These are phyloP conservation scores for Ibidorhyncha struthersii DNA, from an alignment of 2,113 vertebrate genomes.

Conservation along the genomic window DNA sequence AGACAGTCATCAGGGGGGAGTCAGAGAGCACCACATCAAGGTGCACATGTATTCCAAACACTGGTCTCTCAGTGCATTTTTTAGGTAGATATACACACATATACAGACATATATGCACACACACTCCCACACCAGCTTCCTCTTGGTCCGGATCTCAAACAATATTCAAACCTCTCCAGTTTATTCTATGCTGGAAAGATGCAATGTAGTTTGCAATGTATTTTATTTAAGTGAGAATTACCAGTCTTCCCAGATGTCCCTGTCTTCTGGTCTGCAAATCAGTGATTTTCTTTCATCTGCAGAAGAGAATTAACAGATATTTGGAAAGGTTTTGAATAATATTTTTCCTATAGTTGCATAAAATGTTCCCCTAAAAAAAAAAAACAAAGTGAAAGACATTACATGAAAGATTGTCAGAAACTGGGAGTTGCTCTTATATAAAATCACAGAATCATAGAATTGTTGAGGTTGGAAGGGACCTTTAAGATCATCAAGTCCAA, in stretches of 20 bases:
- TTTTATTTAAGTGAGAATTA: background rate
- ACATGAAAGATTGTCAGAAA: background rate
- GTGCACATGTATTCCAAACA: background rate
- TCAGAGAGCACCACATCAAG: background rate
- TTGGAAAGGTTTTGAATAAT: background rate
- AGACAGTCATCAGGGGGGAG: background rate
- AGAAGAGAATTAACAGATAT: background rate
- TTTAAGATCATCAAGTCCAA: no score
- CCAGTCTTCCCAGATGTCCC: background rate
- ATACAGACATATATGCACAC: background rate
- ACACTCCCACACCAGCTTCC: background rate
- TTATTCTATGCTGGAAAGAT: background rate
- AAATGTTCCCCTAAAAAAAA: background rate
- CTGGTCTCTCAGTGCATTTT: accelerated
- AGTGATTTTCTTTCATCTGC: background rate
- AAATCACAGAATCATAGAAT: no score
- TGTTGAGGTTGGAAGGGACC: no score
- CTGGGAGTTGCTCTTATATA: background rate
- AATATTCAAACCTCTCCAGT: background rate
- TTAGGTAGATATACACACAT: background rate
- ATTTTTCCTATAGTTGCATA: background rate
- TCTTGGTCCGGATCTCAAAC: background rate
- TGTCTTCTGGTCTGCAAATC: background rate
- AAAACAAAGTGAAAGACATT: background rate
- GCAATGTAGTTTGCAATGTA: background rate